A percentile compares a stretch with the other conserved stretches of the same genome.
These are phyloP conservation scores for Bombyx mandarina DNA, from an alignment of 1,140 invertebrate genomes.

Conservation along the genomic window DNA sequence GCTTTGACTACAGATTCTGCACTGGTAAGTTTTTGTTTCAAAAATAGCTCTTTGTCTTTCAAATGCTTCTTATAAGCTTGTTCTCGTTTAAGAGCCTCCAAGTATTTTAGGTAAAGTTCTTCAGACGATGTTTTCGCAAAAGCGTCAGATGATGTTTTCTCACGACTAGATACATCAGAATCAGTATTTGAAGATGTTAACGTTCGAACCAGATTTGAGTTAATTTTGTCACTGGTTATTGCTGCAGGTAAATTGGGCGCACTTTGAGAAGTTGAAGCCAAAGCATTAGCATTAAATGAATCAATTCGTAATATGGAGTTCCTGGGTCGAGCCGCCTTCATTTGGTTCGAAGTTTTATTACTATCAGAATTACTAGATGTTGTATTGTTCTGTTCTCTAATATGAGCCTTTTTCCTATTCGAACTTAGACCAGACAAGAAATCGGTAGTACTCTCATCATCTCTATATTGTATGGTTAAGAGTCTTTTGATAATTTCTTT, in stretches of 20 bases:
- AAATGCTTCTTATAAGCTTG: slow-evolving; percentile 50
- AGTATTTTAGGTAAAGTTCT: slow-evolving; percentile 57
- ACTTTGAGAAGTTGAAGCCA: slow-evolving; percentile 58
- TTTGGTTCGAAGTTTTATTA: slow-evolving; percentile 28
- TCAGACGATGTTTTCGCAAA: slow-evolving; percentile 52
- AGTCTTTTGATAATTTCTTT: slow-evolving; percentile 58
- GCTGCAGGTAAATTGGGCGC: slow-evolving; percentile 45
- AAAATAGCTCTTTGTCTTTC: slow-evolving; percentile 47
- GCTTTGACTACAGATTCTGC: slow-evolving; percentile 36
- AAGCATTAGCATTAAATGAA: slow-evolving; percentile 42
- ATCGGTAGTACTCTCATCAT: slow-evolving; percentile 50
- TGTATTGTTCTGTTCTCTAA: slow-evolving; percentile 29
- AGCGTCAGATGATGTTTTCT: slow-evolving; percentile 29
- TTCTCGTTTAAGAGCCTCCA: slow-evolving; percentile 54
- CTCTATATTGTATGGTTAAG: slow-evolving; percentile 48
- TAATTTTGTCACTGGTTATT: slow-evolving; percentile 28
- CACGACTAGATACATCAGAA: slow-evolving; percentile 45
- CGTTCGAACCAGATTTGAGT: slow-evolving; percentile 22
- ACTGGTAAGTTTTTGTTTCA: slow-evolving; percentile 48
- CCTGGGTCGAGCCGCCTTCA: slow-evolving; percentile 34
- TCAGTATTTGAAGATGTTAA: slow-evolving; percentile 36
- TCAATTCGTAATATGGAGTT: slow-evolving; percentile 52
- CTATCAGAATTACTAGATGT: slow-evolving; percentile 42
- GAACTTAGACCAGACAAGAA: slow-evolving; percentile 54
- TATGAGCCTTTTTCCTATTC: slow-evolving; percentile 35